These are phyloP conservation scores for Orestias chungarensis DNA, from an alignment of 2,797 vertebrate species.

Conservation along the genomic window DNA sequence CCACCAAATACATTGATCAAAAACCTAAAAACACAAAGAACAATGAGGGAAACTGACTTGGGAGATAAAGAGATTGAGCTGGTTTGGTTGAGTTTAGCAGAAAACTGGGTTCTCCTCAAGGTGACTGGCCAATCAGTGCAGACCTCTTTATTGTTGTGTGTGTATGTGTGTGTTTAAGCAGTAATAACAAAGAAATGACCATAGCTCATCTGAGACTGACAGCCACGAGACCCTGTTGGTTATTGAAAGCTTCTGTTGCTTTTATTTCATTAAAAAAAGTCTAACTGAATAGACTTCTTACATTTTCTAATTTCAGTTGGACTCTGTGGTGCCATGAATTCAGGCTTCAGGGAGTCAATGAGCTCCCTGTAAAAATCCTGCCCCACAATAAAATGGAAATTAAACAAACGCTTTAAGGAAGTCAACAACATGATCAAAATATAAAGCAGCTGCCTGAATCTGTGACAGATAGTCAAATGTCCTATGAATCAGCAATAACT, in stretches of 20 bases:
- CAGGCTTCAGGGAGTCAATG: neutral
- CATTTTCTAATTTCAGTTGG: neutral
- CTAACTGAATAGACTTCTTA: neutral
- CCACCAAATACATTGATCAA: neutral
- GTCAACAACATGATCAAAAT: neutral
- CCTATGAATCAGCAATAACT: no score
- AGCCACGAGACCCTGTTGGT: slow-evolving; percentile 4
- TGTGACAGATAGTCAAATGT: neutral
- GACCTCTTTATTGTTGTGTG: slow-evolving; percentile 17
- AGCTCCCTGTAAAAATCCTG: neutral
- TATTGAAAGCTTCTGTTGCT: neutral
- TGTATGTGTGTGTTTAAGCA: neutral
- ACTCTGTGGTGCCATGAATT: neutral
- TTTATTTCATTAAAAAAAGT: neutral
- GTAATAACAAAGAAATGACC: slow-evolving; percentile 34
- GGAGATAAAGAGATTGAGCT: no score
- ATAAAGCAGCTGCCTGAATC: neutral
- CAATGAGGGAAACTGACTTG: no score
- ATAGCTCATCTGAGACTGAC: slow-evolving; percentile 22
- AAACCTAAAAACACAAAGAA: neutral
- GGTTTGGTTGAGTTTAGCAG: neutral
- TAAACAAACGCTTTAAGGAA: no score
- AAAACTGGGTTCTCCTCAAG: neutral
- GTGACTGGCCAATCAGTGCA: slow-evolving; percentile 18
- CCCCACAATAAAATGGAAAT: no score